These are phyloP conservation scores for Troilus luridus DNA, from an alignment of 2,888 invertebrate genomes.

Conservation along the genomic window DNA sequence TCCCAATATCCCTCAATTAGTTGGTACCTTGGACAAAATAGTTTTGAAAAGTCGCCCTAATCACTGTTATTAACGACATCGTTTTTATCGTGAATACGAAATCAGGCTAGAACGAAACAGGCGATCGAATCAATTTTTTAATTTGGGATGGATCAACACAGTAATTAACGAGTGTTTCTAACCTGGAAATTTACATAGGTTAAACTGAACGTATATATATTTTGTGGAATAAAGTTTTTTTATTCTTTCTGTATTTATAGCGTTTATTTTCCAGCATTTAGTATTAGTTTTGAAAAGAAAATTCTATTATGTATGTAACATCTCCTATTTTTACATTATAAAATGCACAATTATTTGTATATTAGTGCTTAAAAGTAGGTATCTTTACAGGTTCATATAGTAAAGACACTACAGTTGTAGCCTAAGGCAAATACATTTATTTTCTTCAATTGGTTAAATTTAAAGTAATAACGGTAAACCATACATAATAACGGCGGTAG, in stretches of 20 bases:
- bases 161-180: not conserved
- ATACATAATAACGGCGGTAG: too few species aligned
- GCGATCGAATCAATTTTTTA: not conserved
- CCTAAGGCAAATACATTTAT: too few species aligned
- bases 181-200: not conserved
- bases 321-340: too few species aligned
- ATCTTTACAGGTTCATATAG: too few species aligned
- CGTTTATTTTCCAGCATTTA: too few species aligned
- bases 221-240: not conserved
- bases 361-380: too few species aligned
- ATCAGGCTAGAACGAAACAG: not conserved
- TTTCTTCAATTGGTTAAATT: too few species aligned
- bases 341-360: too few species aligned
- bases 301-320: too few species aligned
- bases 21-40: not conserved
- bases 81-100: not conserved
- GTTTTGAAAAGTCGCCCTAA: not conserved
- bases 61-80: not conserved
- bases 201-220: not conserved
- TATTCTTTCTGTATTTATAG: not conserved
- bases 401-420: too few species aligned
- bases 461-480: too few species aligned
- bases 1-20: not conserved
- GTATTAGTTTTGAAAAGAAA: too few species aligned
- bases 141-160: not conserved